Evolutionary conservation across 2,113 vertebrate species (phyloP).

Genomic region (Rhizomys pruinosus): DNA sequence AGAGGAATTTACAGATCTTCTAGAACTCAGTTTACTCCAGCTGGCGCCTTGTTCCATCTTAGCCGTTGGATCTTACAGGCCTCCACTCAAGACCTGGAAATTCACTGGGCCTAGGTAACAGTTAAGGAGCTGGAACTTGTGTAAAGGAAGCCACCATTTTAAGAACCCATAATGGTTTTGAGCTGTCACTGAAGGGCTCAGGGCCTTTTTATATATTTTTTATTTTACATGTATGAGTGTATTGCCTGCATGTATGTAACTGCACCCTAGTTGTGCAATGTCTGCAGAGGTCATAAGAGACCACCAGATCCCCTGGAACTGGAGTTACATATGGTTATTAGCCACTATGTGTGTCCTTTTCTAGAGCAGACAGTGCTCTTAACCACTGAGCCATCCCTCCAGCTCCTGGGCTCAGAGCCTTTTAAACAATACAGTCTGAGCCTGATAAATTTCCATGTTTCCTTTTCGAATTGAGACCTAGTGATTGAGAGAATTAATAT

Average conservation of each 20-base stretch:
- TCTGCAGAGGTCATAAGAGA: too few relatives aligned
- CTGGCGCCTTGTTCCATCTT: not conserved
- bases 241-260: too few relatives aligned
- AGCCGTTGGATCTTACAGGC: not conserved
- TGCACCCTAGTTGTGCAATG: too few relatives aligned
- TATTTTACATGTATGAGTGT: not conserved
- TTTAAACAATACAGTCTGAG: conserved; percentile 17
- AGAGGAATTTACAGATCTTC: not conserved
- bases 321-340: too few relatives aligned
- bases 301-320: too few relatives aligned
- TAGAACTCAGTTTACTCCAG: not conserved
- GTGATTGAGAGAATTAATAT: conserved; percentile 30
- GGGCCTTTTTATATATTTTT: not conserved
- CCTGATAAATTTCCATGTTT: conserved; percentile 34
- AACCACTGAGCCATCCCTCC: too few relatives aligned
- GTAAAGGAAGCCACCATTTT: not conserved
- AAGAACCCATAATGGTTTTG: not conserved
- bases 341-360: too few relatives aligned
- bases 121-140: not conserved
- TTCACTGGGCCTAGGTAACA: not conserved
- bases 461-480: not conserved
- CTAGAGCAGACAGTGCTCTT: too few relatives aligned
- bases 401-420: not conserved
- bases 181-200: not conserved
- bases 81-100: not conserved